Conservation (phyloP, 2,888 invertebrate species). For the Cephus pulcher region DNA sequence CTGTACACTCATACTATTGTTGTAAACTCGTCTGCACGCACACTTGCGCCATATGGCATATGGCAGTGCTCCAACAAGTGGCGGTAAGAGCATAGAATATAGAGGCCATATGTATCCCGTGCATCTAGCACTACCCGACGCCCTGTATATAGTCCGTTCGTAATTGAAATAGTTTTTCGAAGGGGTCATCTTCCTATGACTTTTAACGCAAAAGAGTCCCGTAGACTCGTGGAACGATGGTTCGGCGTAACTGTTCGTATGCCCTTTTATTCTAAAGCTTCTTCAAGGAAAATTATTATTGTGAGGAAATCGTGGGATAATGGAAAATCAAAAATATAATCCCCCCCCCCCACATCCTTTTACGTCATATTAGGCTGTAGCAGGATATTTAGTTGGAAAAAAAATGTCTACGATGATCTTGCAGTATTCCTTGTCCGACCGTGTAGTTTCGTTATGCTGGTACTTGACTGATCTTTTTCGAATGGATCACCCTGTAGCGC, state of each 20-base stretch:
- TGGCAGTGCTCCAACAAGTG: conserved; percentile 61
- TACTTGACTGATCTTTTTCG: not conserved
- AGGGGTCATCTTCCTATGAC: no score
- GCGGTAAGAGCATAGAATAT: conserved; percentile 28
- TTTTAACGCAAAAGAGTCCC: no score
- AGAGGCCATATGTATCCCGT: not conserved
- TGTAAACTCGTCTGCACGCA: not conserved
- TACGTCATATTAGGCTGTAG: not conserved
- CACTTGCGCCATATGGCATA: conserved; percentile 36
- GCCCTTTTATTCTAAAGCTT: not conserved
- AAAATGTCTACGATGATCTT: not conserved
- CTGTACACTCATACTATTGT: conserved; percentile 36
- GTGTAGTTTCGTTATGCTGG: not conserved
- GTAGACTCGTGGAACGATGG: no score
- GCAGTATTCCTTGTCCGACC: not conserved
- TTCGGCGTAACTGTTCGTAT: not conserved
- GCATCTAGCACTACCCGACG: not conserved
- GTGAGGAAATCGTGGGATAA: not conserved
- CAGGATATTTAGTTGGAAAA: not conserved
- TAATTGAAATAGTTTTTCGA: no score
- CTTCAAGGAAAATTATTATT: not conserved
- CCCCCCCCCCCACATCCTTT: not conserved
- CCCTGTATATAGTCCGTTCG: not conserved
- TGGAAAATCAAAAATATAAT: not conserved
- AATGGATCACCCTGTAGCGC: not conserved